Evolutionary conservation across 1,140 invertebrate genomes (phyloP), one percentile per base, ranked within the genome.

Genomic region (Pantala flavescens): DNA sequence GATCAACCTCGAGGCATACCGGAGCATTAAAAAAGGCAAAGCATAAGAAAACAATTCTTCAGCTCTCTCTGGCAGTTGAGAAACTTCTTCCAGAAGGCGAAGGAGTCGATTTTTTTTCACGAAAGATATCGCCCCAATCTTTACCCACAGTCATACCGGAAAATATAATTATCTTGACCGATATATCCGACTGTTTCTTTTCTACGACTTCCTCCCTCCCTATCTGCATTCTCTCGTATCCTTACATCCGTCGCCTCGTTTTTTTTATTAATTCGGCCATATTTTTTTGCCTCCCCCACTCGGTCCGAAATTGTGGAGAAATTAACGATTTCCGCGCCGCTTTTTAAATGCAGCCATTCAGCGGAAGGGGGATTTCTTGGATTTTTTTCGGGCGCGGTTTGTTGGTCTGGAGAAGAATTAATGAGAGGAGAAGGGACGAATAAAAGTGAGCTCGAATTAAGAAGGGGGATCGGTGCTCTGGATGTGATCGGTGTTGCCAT

Each of bases 401-500:
- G 49, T 63, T 63, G 49, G 49, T 63, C 49, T 63, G 49, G 49
- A 63, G 49, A 63, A 63, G 49, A 63, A 63, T 63, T 63, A 63
- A 63, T 63, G 49, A 63, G 49, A 12, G 49, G 49, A n/a, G 23
- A 72, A 43, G 75, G 76, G 70, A 74, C 78, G 77, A 72, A 75
- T 78, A 79, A 79, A 77, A 77, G 42, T 71, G 76, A 77, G 74
- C 79, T 76, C 77, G 79, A 81, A 77, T 81, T 81, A 81, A 24
- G 24, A 43, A 73, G 73, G 72, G 43, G 24, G 43, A 23, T 36
- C n/a, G 43, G 28, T 21, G 49, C 9, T 2, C 28, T 63, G 49
- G 49, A 63, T 19, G n/a, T 19, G 49, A 16, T 21, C 16, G 49
- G 49, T 63, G 49, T 63, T 63, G 5, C 12, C 49, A 14, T 9